A percentile compares a stretch with the other conserved stretches of the same genome.
phyloP scores from a whole-genome alignment of 2,113 vertebrate genomes.

The Triplophysa siluroides region DNA sequence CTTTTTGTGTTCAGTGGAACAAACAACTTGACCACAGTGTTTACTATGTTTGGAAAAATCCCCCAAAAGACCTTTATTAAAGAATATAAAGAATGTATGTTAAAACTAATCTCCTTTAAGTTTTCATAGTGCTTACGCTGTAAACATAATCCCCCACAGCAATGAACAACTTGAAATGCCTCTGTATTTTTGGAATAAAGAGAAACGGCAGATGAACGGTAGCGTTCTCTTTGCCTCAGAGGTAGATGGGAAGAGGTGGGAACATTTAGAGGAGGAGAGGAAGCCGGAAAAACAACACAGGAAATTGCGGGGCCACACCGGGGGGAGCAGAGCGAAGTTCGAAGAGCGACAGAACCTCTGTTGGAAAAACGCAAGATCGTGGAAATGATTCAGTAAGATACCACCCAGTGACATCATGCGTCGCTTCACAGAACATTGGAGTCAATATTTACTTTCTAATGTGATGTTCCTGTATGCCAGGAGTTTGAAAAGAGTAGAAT shows the following conservation, averaged over 20 bases:
- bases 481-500: conserved; percentile 35
- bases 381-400: conserved; percentile 30
- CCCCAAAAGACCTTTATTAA: no score
- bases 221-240: conserved; percentile 1
- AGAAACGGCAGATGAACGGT: background rate
- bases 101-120: background rate
- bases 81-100: no score
- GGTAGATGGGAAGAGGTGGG: conserved; percentile 32
- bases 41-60: no score
- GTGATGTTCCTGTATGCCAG: conserved; percentile 28
- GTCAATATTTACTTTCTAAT: conserved; percentile 42
- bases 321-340: background rate
- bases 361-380: conserved; percentile 50
- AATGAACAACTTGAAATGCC: background rate
- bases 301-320: conserved; percentile 27
- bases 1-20: no score
- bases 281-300: conserved; percentile 31
- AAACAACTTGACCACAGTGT: no score
- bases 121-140: conserved; percentile 4
- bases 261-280: conserved; percentile 4
- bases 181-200: background rate
- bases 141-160: background rate
- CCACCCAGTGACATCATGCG: conserved; percentile 32
- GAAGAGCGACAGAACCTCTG: background rate
- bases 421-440: conserved; percentile 45